Conservation (phyloP, 2,888 invertebrate species). For the Acleris holmiana region DNA sequence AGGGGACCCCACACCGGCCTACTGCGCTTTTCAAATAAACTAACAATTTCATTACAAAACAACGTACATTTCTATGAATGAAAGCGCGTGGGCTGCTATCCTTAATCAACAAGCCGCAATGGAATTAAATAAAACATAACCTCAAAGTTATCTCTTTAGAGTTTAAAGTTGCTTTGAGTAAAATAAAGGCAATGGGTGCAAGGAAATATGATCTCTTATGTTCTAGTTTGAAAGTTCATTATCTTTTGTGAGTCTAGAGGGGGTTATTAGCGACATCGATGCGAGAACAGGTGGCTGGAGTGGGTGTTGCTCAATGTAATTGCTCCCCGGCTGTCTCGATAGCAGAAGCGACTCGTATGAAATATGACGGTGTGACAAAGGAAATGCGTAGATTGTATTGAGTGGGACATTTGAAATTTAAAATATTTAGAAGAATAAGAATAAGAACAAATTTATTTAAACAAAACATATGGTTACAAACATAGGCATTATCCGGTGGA, state of each 20-base stretch:
- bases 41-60: constrained; percentile 80
- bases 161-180: constrained; percentile 43
- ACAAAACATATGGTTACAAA: too few relatives aligned
- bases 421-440: too few relatives aligned
- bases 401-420: constrained; percentile 9
- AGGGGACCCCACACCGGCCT: constrained; percentile 66
- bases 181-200: constrained; percentile 7
- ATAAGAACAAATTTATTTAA: too few relatives aligned
- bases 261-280: constrained; percentile 68
- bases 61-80: constrained; percentile 74
- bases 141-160: constrained; percentile 43
- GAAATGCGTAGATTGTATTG: constrained; percentile 1
- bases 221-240: constrained; percentile 41
- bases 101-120: constrained; percentile 54
- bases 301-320: constrained; percentile 73
- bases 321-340: constrained; percentile 65
- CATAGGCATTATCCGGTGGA: too few relatives aligned
- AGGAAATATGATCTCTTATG: constrained; percentile 46
- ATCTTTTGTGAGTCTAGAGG: constrained; percentile 45
- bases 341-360: constrained; percentile 61
- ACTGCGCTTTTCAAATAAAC: constrained; percentile 55
- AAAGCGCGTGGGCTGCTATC: constrained; percentile 77
- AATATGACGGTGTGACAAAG: constrained; percentile 54
- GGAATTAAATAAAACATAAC: constrained; percentile 46
- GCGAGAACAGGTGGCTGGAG: constrained; percentile 76